These are phyloP conservation scores for Agrilus mali DNA, from an alignment of 2,888 invertebrate genomes.

Conservation along the genomic window DNA sequence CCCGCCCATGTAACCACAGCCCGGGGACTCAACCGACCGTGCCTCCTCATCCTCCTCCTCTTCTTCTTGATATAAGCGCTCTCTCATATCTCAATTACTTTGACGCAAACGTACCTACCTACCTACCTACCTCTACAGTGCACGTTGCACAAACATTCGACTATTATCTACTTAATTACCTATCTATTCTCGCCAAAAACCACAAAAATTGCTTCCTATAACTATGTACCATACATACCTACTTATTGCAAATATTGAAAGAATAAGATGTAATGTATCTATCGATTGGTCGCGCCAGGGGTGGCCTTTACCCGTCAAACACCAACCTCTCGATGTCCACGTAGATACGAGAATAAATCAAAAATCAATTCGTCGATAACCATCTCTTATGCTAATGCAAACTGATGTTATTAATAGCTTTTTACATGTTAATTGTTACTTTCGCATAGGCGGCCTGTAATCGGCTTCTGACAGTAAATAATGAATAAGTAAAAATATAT, in stretches of 20 bases:
- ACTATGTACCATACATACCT: no score
- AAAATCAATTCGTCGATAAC: constrained; percentile 15
- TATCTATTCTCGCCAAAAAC: no score
- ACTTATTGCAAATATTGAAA: no score
- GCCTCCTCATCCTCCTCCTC: no score
- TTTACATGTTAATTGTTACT: constrained; percentile 11
- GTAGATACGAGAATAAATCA: constrained; percentile 14
- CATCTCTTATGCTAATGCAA: constrained; percentile 14
- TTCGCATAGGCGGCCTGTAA: constrained; percentile 5
- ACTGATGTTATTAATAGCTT: constrained; percentile 13
- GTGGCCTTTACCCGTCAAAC: constrained; percentile 8
- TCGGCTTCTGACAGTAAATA: constrained; percentile 7
- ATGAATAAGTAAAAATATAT: constrained; percentile 5
- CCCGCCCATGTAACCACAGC: constrained; percentile 34
- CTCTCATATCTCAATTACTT: constrained; percentile 32
- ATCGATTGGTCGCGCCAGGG: neutral
- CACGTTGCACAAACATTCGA: no score
- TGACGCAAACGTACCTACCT: neutral
- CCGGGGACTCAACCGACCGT: constrained; percentile 21
- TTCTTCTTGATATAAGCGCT: constrained; percentile 21
- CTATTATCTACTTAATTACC: no score
- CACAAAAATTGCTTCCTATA: no score
- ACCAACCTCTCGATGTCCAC: no score
- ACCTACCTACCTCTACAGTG: no score
- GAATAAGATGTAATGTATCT: no score